phyloP scores from a whole-genome alignment of 2,888 invertebrate genomes.

The Dolichomitus sp. region DNA sequence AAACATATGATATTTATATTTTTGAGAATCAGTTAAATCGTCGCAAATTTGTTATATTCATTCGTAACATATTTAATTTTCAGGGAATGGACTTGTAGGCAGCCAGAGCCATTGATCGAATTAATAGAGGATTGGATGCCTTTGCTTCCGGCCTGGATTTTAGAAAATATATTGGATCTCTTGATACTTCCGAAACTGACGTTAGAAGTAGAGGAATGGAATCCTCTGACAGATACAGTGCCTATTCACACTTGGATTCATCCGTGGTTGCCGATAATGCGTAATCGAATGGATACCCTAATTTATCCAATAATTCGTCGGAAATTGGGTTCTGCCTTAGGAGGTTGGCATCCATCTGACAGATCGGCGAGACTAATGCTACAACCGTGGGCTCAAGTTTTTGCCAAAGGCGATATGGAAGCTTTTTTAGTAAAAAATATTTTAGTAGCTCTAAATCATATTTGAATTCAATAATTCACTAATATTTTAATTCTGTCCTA shows the following conservation, averaged over 20 bases:
- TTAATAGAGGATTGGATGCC: slow-evolving; percentile 94
- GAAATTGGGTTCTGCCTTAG: slow-evolving; percentile 95
- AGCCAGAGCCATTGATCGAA: slow-evolving; percentile 92
- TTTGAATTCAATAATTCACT: no score
- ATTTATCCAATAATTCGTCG: slow-evolving; percentile 97
- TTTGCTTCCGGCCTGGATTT: slow-evolving; percentile 93
- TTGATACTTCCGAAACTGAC: slow-evolving; percentile 92
- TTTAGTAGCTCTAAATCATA: no score
- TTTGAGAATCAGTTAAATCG: no score
- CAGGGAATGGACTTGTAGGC: slow-evolving; percentile 94
- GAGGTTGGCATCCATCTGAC: slow-evolving; percentile 98
- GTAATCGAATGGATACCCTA: slow-evolving; percentile 87
- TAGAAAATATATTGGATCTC: slow-evolving; percentile 94
- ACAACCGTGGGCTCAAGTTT: slow-evolving; percentile 95
- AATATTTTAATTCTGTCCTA: no score
- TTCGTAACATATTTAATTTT: slow-evolving; percentile 65
- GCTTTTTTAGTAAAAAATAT: slow-evolving; percentile 95
- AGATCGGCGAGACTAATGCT: slow-evolving; percentile 96
- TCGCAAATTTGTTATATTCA: no score
- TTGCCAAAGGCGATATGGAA: slow-evolving; percentile 92
- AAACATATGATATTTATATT: no score
- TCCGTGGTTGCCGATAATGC: slow-evolving; percentile 97
- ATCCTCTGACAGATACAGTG: slow-evolving; percentile 97
- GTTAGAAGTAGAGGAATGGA: slow-evolving; percentile 95
- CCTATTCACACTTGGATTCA: slow-evolving; percentile 99